Evolutionary conservation across 2,888 invertebrate species (phyloP).

Genomic region (Eudemis profundana): DNA sequence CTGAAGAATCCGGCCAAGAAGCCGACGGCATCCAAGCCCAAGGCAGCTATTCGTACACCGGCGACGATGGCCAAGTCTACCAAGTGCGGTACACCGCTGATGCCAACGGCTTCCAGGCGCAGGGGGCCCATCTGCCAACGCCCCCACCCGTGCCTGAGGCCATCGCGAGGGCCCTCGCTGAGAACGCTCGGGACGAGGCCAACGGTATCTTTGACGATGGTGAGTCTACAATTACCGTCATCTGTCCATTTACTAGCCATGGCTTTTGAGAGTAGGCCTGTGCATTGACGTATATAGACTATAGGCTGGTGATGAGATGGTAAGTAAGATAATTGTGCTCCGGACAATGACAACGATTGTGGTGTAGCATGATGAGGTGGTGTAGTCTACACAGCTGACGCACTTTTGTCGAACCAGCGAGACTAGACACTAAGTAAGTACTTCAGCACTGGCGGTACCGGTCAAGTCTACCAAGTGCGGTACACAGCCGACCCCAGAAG

Average conservation of each 20-base stretch:
- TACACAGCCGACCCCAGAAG: slow-evolving; percentile 77
- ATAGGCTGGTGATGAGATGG: too few relatives aligned
- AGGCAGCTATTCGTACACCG: slow-evolving; percentile 85
- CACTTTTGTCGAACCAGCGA: too few relatives aligned
- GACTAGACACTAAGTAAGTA: too few relatives aligned
- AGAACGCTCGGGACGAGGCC: slow-evolving; percentile 83
- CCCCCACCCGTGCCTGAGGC: slow-evolving; percentile 85
- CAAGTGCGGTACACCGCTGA: slow-evolving; percentile 79
- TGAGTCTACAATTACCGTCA: slow-evolving; percentile 44
- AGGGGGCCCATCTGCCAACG: slow-evolving; percentile 85
- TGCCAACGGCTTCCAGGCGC: slow-evolving; percentile 80
- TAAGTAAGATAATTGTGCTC: too few relatives aligned
- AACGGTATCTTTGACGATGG: slow-evolving; percentile 83
- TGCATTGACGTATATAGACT: too few relatives aligned
- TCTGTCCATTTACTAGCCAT: too few relatives aligned
- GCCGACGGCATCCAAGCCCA: slow-evolving; percentile 80
- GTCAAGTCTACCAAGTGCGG: slow-evolving; percentile 81
- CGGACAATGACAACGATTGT: too few relatives aligned
- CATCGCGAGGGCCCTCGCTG: slow-evolving; percentile 79
- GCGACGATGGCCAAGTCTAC: slow-evolving; percentile 86
- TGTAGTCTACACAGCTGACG: too few relatives aligned
- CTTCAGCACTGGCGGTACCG: slow-evolving; percentile 86
- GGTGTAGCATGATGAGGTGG: too few relatives aligned
- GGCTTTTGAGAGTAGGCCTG: too few relatives aligned
- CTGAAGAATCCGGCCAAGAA: slow-evolving; percentile 73